Evolutionary conservation across 2,797 vertebrate genomes (phyloP), one percentile per base, ranked within the genome.

Genomic region (Sebastes flavidus): DNA sequence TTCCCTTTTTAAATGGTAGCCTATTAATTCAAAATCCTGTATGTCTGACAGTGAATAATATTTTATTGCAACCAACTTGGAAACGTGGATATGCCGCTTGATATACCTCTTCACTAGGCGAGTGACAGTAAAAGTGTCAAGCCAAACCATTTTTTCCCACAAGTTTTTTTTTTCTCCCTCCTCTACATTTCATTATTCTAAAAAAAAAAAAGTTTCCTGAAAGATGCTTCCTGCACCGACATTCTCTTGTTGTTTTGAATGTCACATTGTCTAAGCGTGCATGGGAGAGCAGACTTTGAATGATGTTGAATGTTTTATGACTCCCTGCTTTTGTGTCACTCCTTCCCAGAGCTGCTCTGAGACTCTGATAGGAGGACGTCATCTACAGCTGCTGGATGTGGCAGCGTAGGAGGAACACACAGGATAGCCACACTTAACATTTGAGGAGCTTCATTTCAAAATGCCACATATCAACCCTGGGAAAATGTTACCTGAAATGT

Each of bases 301-400:
- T 95, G 93, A 95, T 93, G 95, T 76, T 95, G 94, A 96, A 93
- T 92, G 95, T 95, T 96, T 96, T 95, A 96, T 94, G 94, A 93
- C 94, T 94, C 82, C 84, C 84, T 91, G 89, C 91, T 92, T 94
- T 94, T 93, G 91, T 93, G 92, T 89, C 81, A 83, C 77, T 88
- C 69, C 60, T 85, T 84, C 73, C 79, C 67, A 55, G 65, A 56
- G 86, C 83, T 66, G 82, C 80, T 78, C 85, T 34, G 85, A 70
- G 83, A 77, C 80, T 88, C 60, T 52, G 84, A 88, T 76, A 49
- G 63, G 61, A 71, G 68, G 86, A 73, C 69, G 66, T 80, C 74
- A 27, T 80, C 83, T 70, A 54, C 67, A 42, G 11, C 78, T 11
- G 70, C 85, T 29, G 59, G 86, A 78, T 90, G 55, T 82, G 85